A percentile compares a stretch with the other conserved stretches of the same genome.
Evolutionary conservation across 2,888 invertebrate genomes (phyloP).

Genomic region (Coecobrya sp.): DNA sequence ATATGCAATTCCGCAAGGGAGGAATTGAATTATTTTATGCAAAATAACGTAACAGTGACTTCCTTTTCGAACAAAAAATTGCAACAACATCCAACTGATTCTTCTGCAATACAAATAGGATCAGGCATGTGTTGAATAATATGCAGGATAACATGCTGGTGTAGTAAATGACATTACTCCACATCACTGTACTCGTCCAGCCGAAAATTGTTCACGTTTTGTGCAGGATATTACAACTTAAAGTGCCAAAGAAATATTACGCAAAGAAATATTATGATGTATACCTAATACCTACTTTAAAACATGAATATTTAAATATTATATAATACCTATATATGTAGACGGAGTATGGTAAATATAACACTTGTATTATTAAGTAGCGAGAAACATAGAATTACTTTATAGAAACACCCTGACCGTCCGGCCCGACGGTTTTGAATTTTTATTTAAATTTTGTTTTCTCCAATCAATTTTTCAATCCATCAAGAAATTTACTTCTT

Average conservation of each 20-base stretch:
- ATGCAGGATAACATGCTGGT: too few species aligned
- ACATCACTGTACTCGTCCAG: neutral
- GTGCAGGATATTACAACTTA: conserved; percentile 63
- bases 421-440: too few species aligned
- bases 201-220: conserved; percentile 31
- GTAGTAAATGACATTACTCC: too few species aligned
- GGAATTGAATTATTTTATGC: neutral
- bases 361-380: too few species aligned
- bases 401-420: too few species aligned
- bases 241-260: conserved; percentile 47
- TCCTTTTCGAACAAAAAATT: neutral
- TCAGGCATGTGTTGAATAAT: too few species aligned
- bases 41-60: neutral
- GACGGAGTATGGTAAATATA: conserved; percentile 26
- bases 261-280: neutral
- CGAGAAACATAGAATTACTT: too few species aligned
- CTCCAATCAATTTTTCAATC: too few species aligned
- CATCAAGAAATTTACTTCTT: too few species aligned
- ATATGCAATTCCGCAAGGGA: too few species aligned
- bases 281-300: neutral
- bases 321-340: neutral
- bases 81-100: neutral
- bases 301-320: conserved; percentile 16
- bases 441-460: too few species aligned
- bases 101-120: too few species aligned